Base-by-base conservation (phyloP, 2,888 invertebrate species). In the Spicauda simplicius region DNA sequence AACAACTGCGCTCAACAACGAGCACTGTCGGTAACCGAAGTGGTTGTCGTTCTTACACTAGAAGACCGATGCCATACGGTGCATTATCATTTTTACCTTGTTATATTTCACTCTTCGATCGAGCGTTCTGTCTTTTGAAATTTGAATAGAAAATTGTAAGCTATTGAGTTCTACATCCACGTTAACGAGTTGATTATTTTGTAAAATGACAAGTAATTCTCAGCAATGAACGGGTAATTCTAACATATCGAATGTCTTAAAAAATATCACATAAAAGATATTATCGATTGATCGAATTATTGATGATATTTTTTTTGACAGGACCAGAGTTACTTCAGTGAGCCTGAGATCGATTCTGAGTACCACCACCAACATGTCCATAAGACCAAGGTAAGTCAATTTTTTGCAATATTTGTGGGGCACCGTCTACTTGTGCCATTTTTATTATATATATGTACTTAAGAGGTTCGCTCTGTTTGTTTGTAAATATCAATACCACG, bases 331-430 rank as follows among this genome's bases (percentile, higher is more conserved):
- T 98, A 98, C 90, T 98, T 98, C 92, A 98, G 97, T 78, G 98
- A 98, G 81, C 98, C 98, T 0, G 98, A 98, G 86, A 98, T 98
- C 77, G 98, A 98, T 85, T 97, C 98, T 52, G 98, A 98, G 80
- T 98, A 97, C 84, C 97, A 98, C 79, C 97, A 97, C 83, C 98
- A 98, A 88, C 98, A 98, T 88, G 97, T 98, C 76, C 98, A 98
- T 86, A 97, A 97, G 87, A 96, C 97, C 76, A 98, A 98, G 96
- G 98, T 98, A 90, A 94, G 96, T 88, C 19, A 19, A 33, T 53
- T 3, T 57, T 2, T 48, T 48, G 3, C 16, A 16, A 16, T 4
- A 16, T 16, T 0, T 1, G 16, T 5, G n/a, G 16, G 4, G n/a
- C 14, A 18, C 37, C 14, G 41, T 25, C 25, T 2, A 14, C 12